Base-by-base conservation (phyloP, 2,797 vertebrate species). In the Diceros bicornis region DNA sequence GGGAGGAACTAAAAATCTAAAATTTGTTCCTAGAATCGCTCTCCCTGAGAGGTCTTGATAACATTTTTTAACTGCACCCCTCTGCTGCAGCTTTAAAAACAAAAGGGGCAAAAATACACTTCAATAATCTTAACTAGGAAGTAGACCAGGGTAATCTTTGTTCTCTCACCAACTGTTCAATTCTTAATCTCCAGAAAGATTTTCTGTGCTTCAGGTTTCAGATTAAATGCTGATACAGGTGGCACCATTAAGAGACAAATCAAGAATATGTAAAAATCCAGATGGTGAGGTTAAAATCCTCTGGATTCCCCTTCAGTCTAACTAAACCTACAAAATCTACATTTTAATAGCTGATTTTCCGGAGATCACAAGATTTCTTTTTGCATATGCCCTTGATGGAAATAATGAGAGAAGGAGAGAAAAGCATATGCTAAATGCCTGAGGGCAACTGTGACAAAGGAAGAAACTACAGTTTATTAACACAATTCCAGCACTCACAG, bases 341-440 rank as follows among this genome's bases (percentile, higher is more conserved):
- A 7, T 74, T 78, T 47, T 78, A 96, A 91, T 85, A 41, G 62
- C 14, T 2, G 2, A 68, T 88, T 66, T 55, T 89, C 47, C 32
- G 25, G 37, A 81, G 90, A 50, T 89, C 79, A 11, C 87, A 55
- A 69, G 97, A 87, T 37, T 27, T 75, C 37, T 89, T 78, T 92
- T 61, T 37, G 66, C 34, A 61, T 7, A 50, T 21, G 84, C 94
- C 90, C 88, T 90, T 20, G 72, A 74, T 34, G 47, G 90, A 87
- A 84, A 96, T 89, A 97, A 96, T 59, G 81, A 89, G 91, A 82
- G 78, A 89, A 84, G 41, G 75, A 75, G 71, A 97, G 50, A 29
- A 75, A 57, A 98, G 66, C 94, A 72, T 90, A 97, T 32, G 89
- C 62, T 75, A 61, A 72, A 66, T 27, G 96, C 52, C 96, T 88